Base-by-base conservation (phyloP, 2,797 vertebrate genomes). In the Sitta carolinensis region DNA sequence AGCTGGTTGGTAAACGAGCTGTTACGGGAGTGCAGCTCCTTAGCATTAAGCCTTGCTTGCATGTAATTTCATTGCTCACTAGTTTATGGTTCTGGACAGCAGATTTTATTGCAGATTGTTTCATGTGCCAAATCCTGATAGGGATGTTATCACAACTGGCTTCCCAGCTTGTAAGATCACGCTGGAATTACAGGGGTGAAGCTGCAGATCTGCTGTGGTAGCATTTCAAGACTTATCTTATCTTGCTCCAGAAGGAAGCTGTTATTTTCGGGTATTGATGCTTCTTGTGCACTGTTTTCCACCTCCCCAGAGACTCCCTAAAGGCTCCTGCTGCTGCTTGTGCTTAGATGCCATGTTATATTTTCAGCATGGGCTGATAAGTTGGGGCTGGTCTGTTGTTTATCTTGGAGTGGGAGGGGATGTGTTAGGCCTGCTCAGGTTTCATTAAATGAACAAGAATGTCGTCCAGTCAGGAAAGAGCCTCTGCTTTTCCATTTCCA, bases 191-290 rank as follows among this genome's bases (percentile, higher is more conserved):
- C 87, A 88, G 45, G 55, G 67, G n/a, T 63, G 54, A 84, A 91
- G 80, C 40, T 77, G 83, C 63, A 73, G 57, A 82, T 94, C 61
- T 91, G 89, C 80, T 87, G 67, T 70, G 61, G 82, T 94, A 68
- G 85, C 7, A 0, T 94, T 87, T 94, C 67, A 67, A 82, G 52
- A 27, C 59, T 77, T 93, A 47, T 45, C 91, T 95, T 94, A 95
- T 86, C 95, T 91, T 79, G n/a, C 61, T 93, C 15, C 85, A 79
- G 83, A 81, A 84, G 83, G 77, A 84, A 58, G 69, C 83, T 93
- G 91, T 93, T 96, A 93, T 93, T 96, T 95, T 91, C 84, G 87
- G 82, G 16, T 73, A 78, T 94, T 92, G 77, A 61, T 93, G 83
- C 38, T 90, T 76, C 80, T 96, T 82, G 87, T 70, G 54, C 74